phyloP scores from a whole-genome alignment of 2,113 vertebrate genomes.

The Helogale parvula region DNA sequence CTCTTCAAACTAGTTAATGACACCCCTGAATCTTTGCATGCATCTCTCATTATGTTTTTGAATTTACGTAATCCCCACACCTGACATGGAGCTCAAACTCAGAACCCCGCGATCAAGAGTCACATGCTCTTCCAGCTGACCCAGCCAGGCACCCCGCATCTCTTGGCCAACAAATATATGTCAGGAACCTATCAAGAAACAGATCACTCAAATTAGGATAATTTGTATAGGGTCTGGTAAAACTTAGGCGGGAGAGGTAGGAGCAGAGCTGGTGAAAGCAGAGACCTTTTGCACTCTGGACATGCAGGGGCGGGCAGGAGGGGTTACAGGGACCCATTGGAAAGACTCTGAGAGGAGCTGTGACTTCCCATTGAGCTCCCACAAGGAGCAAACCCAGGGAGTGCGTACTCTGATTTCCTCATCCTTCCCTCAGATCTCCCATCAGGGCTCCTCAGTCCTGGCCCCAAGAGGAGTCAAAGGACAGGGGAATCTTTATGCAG shows the following conservation, averaged over 20 bases:
- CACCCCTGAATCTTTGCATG: not conserved
- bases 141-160: not conserved
- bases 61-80: not conserved
- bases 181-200: not conserved
- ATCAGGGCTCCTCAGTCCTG: not conserved
- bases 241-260: not conserved
- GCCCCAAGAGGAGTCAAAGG: not conserved
- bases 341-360: not conserved
- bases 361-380: not conserved
- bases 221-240: not conserved
- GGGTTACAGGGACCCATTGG: not conserved
- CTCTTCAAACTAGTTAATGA: not conserved
- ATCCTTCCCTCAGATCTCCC: not conserved
- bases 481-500: not conserved
- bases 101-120: not conserved
- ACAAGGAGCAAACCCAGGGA: not conserved
- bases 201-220: not conserved
- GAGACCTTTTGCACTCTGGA: not conserved
- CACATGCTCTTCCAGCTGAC: not conserved
- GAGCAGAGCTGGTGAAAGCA: not conserved
- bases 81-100: not conserved
- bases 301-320: not conserved
- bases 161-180: not conserved
- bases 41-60: not conserved
- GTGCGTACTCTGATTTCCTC: not conserved